phyloP scores from a whole-genome alignment of 2,797 vertebrate genomes.

The Chelon auratus region DNA sequence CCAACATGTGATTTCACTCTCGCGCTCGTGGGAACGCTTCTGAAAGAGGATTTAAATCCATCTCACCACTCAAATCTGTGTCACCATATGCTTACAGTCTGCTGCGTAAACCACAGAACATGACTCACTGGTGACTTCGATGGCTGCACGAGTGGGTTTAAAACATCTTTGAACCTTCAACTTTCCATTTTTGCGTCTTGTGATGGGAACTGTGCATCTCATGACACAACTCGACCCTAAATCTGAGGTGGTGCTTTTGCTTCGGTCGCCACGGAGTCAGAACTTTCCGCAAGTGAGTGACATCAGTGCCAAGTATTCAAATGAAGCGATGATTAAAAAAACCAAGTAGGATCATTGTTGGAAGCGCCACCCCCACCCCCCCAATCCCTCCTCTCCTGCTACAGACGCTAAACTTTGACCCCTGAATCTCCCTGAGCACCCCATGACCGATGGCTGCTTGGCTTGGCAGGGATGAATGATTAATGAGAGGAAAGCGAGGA shows the following conservation, averaged over 20 bases:
- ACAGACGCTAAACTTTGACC: constrained; percentile 48
- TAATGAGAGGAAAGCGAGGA: constrained; percentile 65
- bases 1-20: constrained; percentile 60
- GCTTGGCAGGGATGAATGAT: constrained; percentile 71
- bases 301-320: background rate
- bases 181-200: background rate
- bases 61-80: constrained; percentile 54
- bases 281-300: constrained; percentile 30
- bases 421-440: constrained; percentile 27
- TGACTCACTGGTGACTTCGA: constrained; percentile 27
- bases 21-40: constrained; percentile 58
- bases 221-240: background rate
- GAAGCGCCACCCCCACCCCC: background rate
- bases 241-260: background rate
- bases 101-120: constrained; percentile 28
- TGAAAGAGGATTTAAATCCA: constrained; percentile 55
- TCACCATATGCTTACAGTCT: constrained; percentile 31
- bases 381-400: background rate
- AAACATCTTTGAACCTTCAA: constrained; percentile 5
- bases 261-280: background rate
- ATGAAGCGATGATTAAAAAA: too few species aligned
- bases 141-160: constrained; percentile 12
- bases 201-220: background rate
- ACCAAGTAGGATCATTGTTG: background rate
- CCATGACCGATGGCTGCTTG: constrained; percentile 58